Base-by-base conservation (phyloP, 1,140 invertebrate genomes). In the Euwallacea similis region DNA sequence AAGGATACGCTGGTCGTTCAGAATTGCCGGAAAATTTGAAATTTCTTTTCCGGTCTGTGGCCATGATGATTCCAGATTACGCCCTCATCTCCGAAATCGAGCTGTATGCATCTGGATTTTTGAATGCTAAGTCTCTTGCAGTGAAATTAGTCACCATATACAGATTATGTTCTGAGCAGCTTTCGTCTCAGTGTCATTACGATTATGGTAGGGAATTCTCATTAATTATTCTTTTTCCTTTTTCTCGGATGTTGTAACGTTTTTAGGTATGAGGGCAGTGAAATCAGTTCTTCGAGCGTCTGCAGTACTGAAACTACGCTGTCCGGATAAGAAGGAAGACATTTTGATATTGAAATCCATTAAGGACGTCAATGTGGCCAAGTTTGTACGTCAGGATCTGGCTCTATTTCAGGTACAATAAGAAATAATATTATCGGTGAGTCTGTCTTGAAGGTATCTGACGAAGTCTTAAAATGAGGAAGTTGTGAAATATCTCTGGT, bases 51-150 rank as follows among this genome's bases (percentile, higher is more conserved):
- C 88, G 96, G 73, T 93, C 95, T 2, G 95, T 98, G 11, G 95
- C 96, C 41, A 98, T 98, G 96, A 98, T 98, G 95, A 95, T 98
- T 16, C 96, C 96, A 0, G 95, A 98, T 83, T 97, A 97, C 82
- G 93, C 93, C 8, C 81, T 98, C 9, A 98, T 98, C 78, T 93
- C 95, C 0, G 96, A 98, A 84, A 97, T 97, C 72, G 93, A 93
- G 56, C 81, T 98, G 0, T 97, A 97, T 77, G 96, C 96, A 0
- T 95, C 89, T 81, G 96, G 96, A n/a, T 98, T 97, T 79, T 85
- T 95, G 8, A 90, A 91, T 56, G 95, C 95, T 2, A 89, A 94
- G 71, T 90, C 94, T 2, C 83, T 98, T 16, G 92, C 95, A 0
- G 87, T 97, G 0, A 98, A 98, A 85, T 98, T 98, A 76, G 95